phyloP scores from a whole-genome alignment of 2,888 invertebrate species.

The Eupithecia inturbata region DNA sequence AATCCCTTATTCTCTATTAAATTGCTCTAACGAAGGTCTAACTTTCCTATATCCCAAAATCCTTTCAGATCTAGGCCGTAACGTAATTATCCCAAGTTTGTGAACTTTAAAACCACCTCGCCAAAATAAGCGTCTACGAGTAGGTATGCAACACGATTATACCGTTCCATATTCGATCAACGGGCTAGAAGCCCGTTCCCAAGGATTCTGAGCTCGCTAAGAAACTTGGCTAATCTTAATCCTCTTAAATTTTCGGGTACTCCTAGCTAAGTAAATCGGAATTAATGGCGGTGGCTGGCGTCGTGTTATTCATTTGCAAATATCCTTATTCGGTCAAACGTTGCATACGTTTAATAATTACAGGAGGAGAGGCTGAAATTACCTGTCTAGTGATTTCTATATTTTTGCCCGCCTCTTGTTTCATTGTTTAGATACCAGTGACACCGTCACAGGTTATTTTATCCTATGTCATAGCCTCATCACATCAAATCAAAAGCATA shows the following conservation, averaged over 20 bases:
- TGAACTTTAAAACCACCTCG: slow-evolving; percentile 15
- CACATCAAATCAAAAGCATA: neutral
- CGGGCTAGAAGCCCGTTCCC: slow-evolving; percentile 42
- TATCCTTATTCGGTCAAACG: neutral
- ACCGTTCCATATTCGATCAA: slow-evolving; percentile 52
- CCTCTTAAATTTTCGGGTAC: slow-evolving; percentile 31
- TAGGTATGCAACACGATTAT: slow-evolving; percentile 44
- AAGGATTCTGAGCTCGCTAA: slow-evolving; percentile 30
- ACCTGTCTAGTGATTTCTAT: too few species aligned
- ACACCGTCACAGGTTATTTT: neutral
- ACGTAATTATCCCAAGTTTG: slow-evolving; percentile 33
- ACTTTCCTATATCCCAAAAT: slow-evolving; percentile 14
- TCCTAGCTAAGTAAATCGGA: neutral
- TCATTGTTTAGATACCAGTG: neutral
- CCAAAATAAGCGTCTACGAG: slow-evolving; percentile 31
- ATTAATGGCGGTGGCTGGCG: neutral
- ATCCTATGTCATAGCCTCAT: neutral
- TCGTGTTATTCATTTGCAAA: neutral
- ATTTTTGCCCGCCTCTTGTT: neutral
- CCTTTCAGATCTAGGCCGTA: slow-evolving; percentile 17
- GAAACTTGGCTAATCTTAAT: slow-evolving; percentile 46
- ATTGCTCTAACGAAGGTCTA: neutral
- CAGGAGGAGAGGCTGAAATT: neutral
- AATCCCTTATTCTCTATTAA: neutral
- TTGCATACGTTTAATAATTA: neutral